These are phyloP conservation scores for Xestia ashworthii DNA, from an alignment of 2,888 invertebrate genomes.

Conservation along the genomic window DNA sequence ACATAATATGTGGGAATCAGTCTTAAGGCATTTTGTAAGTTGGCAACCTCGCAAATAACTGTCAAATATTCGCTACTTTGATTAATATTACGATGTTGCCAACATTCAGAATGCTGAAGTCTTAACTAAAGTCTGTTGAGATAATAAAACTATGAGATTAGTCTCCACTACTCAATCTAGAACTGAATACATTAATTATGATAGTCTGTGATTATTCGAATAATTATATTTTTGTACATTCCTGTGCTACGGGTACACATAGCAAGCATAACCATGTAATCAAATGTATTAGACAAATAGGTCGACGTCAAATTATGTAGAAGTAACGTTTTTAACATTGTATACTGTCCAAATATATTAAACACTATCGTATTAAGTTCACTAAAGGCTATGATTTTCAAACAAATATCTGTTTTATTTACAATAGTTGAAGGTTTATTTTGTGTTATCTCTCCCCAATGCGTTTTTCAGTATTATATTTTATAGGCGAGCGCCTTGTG, in stretches of 20 bases:
- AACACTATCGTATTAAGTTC: constrained; percentile 57
- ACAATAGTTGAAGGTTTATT: constrained; percentile 66
- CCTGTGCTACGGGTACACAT: constrained; percentile 87
- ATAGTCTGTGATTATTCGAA: constrained; percentile 84
- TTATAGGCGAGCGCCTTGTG: constrained; percentile 31
- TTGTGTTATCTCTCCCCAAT: constrained; percentile 66
- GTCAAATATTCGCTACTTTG: not conserved
- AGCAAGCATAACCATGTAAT: constrained; percentile 61
- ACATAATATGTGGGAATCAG: constrained; percentile 35
- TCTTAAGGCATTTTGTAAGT: not conserved
- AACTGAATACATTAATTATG: constrained; percentile 71
- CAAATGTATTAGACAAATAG: constrained; percentile 64
- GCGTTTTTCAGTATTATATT: constrained; percentile 76
- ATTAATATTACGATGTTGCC: not conserved
- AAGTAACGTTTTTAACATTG: constrained; percentile 64
- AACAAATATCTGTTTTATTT: constrained; percentile 68
- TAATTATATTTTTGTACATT: constrained; percentile 89
- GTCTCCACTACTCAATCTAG: constrained; percentile 54
- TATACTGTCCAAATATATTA: constrained; percentile 67
- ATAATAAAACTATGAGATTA: constrained; percentile 38
- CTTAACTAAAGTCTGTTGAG: constrained; percentile 36
- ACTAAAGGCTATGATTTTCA: constrained; percentile 72
- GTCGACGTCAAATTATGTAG: constrained; percentile 71
- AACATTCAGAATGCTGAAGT: not conserved
- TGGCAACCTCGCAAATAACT: not conserved